phyloP scores from a whole-genome alignment of 2,113 vertebrate genomes.

The Ovibos moschatus region DNA sequence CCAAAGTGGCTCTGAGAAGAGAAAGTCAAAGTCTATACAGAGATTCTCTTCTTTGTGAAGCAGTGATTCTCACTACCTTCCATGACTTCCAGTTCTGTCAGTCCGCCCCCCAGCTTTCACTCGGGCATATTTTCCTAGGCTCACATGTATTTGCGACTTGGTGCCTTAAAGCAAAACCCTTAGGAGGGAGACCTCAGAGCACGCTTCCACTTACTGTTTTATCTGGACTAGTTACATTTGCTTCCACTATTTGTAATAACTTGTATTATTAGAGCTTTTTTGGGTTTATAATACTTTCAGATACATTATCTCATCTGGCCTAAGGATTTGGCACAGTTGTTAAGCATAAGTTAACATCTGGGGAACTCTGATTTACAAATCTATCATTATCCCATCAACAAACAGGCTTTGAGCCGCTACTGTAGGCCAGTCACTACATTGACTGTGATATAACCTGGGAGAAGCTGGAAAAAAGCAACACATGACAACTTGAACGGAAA shows the following conservation, averaged over 20 bases:
- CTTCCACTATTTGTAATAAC: neutral
- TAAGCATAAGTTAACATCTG: neutral
- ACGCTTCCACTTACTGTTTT: neutral
- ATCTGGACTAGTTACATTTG: neutral
- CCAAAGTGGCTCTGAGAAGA: neutral
- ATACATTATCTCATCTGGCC: slow-evolving; percentile 43
- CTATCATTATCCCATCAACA: neutral
- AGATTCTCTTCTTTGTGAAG: neutral
- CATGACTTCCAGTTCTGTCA: neutral
- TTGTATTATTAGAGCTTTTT: neutral
- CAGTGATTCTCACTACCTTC: neutral
- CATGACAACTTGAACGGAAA: too few species aligned
- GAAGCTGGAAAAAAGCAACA: neutral
- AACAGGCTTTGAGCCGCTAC: neutral
- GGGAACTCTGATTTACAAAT: slow-evolving; percentile 18
- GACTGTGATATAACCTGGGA: neutral
- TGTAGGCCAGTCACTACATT: fast-evolving
- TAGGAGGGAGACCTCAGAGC: neutral
- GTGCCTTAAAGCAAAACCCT: neutral
- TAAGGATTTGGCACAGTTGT: slow-evolving; percentile 19
- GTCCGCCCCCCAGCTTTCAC: fast-evolving
- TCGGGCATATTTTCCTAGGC: neutral
- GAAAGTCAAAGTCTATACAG: neutral
- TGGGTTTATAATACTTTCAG: slow-evolving; percentile 3
- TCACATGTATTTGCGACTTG: neutral